Conservation (phyloP, 2,113 vertebrate genomes). For the Brienomyrus longianalis region DNA sequence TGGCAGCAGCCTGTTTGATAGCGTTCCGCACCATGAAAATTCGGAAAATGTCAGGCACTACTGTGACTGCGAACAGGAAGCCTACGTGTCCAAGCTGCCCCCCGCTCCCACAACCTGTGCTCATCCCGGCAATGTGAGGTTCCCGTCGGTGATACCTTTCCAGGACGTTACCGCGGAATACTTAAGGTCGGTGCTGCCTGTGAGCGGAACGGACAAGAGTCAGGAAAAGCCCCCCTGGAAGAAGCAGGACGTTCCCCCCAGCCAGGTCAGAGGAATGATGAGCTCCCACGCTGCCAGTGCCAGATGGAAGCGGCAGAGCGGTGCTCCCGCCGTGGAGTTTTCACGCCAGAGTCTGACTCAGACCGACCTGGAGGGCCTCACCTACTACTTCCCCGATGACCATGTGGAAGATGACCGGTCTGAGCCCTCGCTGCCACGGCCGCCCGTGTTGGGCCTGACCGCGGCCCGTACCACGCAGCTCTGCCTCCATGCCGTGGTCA, state of each 20-base stretch:
- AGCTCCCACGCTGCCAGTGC: constrained; percentile 3
- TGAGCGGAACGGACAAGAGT: constrained; percentile 37
- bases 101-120: constrained; percentile 53
- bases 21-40: constrained; percentile 40
- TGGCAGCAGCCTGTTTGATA: constrained; percentile 79
- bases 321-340: constrained; percentile 43
- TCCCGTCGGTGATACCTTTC: constrained; percentile 66
- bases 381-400: constrained; percentile 86
- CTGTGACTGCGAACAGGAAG: constrained; percentile 60
- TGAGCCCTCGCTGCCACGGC: constrained; percentile 62
- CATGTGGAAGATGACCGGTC: constrained; percentile 49
- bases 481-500: constrained; percentile 61
- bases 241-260: not conserved
- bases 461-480: constrained; percentile 43
- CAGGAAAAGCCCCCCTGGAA: constrained; percentile 10
- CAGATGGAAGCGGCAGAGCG: constrained; percentile 52
- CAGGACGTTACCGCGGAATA: constrained; percentile 76
- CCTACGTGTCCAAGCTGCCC: constrained; percentile 15
- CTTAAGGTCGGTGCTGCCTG: constrained; percentile 48
- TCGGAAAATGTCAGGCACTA: constrained; percentile 41
- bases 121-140: constrained; percentile 42
- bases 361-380: constrained; percentile 57
- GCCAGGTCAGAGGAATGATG: not conserved
- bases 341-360: constrained; percentile 63
- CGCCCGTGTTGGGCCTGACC: constrained; percentile 72